Evolutionary conservation across 1,140 invertebrate species (phyloP).

Genomic region (Cyclina sinensis): DNA sequence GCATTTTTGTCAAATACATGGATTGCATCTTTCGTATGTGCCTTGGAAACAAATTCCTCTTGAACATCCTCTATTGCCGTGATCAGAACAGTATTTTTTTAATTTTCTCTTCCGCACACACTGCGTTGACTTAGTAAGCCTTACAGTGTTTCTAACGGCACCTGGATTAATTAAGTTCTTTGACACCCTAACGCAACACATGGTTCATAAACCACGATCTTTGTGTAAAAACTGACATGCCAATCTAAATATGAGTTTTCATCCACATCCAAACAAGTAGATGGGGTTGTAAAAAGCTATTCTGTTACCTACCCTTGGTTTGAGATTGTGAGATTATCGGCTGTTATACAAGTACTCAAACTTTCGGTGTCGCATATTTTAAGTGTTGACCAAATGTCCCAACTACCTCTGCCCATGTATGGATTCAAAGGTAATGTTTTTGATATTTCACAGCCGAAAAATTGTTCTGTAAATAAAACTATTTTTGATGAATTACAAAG

Average conservation of each 20-base stretch:
- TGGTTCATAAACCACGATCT: conserved; percentile 94
- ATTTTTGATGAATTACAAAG: conserved; percentile 93
- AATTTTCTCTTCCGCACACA: conserved; percentile 88
- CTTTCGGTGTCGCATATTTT: conserved; percentile 95
- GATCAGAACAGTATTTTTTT: conserved; percentile 90
- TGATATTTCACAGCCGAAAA: conserved; percentile 91
- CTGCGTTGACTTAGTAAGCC: conserved; percentile 84
- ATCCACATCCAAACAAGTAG: conserved; percentile 84
- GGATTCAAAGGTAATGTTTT: not conserved
- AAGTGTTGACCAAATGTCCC: conserved; percentile 89
- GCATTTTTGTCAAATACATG: conserved; percentile 90
- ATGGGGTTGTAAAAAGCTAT: conserved; percentile 93
- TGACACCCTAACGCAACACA: conserved; percentile 92
- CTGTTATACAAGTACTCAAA: conserved; percentile 91
- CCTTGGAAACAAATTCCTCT: conserved; percentile 89
- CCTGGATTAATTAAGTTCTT: conserved; percentile 94
- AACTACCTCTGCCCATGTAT: conserved; percentile 56
- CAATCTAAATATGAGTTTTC: conserved; percentile 88
- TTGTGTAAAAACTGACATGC: conserved; percentile 95
- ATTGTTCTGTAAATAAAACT: conserved; percentile 96
- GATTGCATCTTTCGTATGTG: conserved; percentile 87
- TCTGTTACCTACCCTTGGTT: conserved; percentile 93
- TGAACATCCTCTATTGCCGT: conserved; percentile 90
- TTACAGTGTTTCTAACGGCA: conserved; percentile 90
- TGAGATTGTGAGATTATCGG: conserved; percentile 92